phyloP scores from a whole-genome alignment of 2,797 vertebrate genomes.

The Halcyon badia region DNA sequence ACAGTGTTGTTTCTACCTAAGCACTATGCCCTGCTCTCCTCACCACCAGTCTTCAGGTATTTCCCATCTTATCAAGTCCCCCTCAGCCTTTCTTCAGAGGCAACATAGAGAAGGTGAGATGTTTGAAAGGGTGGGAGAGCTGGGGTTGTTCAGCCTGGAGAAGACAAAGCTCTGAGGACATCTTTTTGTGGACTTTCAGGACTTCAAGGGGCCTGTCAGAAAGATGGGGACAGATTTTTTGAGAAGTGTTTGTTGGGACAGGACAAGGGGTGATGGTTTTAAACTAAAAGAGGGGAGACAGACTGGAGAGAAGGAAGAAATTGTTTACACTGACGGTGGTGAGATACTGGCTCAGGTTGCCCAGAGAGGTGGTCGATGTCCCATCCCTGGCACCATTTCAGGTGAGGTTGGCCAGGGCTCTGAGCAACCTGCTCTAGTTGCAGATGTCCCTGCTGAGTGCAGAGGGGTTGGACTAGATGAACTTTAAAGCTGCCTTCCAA shows the following conservation, averaged over 20 bases:
- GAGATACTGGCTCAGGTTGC: background rate
- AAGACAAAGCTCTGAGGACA: no score
- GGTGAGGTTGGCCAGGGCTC: background rate
- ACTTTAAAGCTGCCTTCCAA: background rate
- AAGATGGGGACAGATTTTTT: background rate
- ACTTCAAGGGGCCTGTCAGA: background rate
- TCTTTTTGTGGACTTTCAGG: no score
- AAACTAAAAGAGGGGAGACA: background rate
- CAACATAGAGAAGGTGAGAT: background rate
- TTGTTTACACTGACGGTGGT: background rate
- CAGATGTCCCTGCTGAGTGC: no score
- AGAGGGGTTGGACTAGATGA: background rate
- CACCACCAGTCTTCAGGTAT: background rate
- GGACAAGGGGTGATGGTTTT: background rate
- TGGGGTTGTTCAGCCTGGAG: background rate
- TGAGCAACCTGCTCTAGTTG: background rate
- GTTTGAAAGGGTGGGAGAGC: background rate
- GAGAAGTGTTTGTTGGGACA: background rate
- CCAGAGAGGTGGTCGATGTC: background rate
- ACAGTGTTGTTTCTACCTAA: no score
- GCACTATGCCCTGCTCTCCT: background rate
- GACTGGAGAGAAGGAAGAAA: background rate
- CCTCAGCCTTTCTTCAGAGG: background rate
- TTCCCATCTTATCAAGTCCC: background rate
- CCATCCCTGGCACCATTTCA: background rate